These are phyloP conservation scores for Aurelia sp. DNA, from an alignment of 30 jellyfish, hydroid and myxozoan genomes.

Conservation along the genomic window DNA sequence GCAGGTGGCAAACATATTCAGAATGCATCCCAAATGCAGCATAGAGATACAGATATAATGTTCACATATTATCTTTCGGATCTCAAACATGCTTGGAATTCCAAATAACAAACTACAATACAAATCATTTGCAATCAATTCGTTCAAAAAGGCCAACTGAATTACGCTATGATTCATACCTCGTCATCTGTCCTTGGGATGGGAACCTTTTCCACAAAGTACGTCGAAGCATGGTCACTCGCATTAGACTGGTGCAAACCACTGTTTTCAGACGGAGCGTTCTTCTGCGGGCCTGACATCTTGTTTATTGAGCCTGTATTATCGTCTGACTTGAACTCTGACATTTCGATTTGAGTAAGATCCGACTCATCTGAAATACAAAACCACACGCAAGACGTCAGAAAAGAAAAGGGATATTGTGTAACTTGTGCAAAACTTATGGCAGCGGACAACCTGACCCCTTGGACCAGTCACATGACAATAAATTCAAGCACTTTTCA, in stretches of 20 bases:
- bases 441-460: too few species aligned
- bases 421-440: too few species aligned
- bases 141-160: not conserved
- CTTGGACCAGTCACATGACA: too few species aligned
- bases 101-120: not conserved
- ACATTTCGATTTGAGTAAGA: conserved; percentile 14
- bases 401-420: too few species aligned
- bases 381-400: too few species aligned
- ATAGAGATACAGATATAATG: too few species aligned
- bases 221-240: conserved; percentile 53
- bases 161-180: not conserved
- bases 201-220: conserved; percentile 57
- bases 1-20: too few species aligned
- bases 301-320: conserved; percentile 1
- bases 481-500: too few species aligned
- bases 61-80: too few species aligned
- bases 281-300: not conserved
- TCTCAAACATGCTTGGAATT: too few species aligned
- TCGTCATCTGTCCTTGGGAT: conserved; percentile 69
- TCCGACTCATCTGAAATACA: not conserved
- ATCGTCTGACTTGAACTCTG: conserved; percentile 8
- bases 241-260: not conserved
- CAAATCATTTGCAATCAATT: not conserved
- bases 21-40: too few species aligned
- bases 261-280: not conserved